Evolutionary conservation across 2,113 vertebrate species (phyloP), one percentile per base, ranked within the genome.

Genomic region (Tragelaphus scriptus): DNA sequence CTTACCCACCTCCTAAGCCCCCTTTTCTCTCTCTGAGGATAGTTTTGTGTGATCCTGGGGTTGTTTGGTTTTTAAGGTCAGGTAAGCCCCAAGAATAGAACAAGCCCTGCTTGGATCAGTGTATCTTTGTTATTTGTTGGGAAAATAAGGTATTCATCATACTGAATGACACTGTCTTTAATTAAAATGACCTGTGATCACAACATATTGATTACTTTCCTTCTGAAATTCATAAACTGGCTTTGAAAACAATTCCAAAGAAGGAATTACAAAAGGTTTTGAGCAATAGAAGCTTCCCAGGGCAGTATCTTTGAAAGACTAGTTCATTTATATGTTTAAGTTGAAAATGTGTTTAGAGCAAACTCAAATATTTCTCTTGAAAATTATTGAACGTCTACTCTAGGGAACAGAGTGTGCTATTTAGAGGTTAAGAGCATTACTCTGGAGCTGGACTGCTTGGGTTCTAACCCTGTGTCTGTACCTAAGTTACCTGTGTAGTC

Each of bases 291-390:
- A 68, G 44, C 79, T 55, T 97, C 51, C 53, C 26, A 49, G 59
- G 65, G 47, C 65, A 81, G 14, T 79, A 81, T 85, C 25, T 85
- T 94, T 86, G 68, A 94, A 94, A 91, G 13, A 82, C 56, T 84
- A 75, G 53, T 80, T 58, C 49, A 77, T 61, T 92, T 87, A 47
- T 21, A 59, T 28, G 36, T 86, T 96, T 68, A 91, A 84, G 36
- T 16, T 82, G 3, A 40, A 93, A 61, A 85, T 53, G 26, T 51
- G 13, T 77, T 92, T 59, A n/a, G 23, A 93, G 58, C 61, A 61
- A 95, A 89, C 61, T 92, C 68, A 92, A 93, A 61, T 55, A 80
- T 63, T 94, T 96, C 51, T 61, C 80, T 56, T 79, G 80, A 96
- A 90, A 88, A 85, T 80, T 49, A 75, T 84, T 15, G 23, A 93